Conservation (phyloP, 2,888 invertebrate species). For the Heteromyza rotundicornis region DNA sequence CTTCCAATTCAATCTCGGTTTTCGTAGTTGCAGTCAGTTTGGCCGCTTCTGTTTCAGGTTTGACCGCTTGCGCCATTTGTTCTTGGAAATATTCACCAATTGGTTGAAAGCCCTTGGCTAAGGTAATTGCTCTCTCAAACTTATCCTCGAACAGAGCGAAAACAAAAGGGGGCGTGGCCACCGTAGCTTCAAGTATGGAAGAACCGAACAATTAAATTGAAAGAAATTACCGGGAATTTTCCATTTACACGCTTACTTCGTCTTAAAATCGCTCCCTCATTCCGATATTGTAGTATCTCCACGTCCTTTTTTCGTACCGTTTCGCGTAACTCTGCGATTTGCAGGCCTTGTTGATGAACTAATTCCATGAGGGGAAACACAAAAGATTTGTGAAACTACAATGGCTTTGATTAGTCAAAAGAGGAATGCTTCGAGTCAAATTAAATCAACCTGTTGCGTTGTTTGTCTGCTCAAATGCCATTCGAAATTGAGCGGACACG, state of each 20-base stretch:
- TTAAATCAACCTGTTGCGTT: constrained; percentile 20
- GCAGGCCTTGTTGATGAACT: constrained; percentile 33
- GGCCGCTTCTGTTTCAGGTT: not conserved
- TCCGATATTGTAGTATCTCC: constrained; percentile 53
- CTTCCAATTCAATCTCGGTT: not conserved
- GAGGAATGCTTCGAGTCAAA: no score
- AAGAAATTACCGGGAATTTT: no score
- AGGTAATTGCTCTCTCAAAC: constrained; percentile 25
- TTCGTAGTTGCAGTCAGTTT: constrained; percentile 10
- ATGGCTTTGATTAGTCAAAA: no score
- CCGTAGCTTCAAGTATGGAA: constrained; percentile 39
- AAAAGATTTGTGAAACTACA: constrained; percentile 43
- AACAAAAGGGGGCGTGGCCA: constrained; percentile 44
- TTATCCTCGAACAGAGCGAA: constrained; percentile 30
- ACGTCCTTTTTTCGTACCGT: constrained; percentile 50
- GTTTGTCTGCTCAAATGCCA: constrained; percentile 40
- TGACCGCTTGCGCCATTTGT: not conserved
- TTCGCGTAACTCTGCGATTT: constrained; percentile 39
- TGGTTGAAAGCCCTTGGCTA: constrained; percentile 24
- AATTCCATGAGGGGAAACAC: constrained; percentile 38
- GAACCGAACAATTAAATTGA: not conserved
- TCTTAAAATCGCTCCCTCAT: constrained; percentile 47
- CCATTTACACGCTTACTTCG: constrained; percentile 43
- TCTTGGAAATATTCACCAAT: constrained; percentile 30
- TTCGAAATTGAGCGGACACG: constrained; percentile 41